phyloP scores from a whole-genome alignment of 2,113 vertebrate genomes.

The Lipophrys pholis region DNA sequence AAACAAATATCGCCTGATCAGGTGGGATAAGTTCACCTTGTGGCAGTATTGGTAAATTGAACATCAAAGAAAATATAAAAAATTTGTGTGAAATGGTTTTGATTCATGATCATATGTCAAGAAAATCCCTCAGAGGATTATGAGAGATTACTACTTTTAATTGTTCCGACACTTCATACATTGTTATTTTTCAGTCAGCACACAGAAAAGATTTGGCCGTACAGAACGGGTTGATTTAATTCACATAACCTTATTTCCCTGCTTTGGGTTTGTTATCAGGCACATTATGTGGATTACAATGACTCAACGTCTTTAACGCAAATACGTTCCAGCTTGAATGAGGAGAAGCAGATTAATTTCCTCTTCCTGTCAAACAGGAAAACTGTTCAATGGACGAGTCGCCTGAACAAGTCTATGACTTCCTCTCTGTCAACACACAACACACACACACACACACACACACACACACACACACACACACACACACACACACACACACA shows the following conservation, averaged over 20 bases:
- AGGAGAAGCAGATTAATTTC: conserved; percentile 68
- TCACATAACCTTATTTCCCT: conserved; percentile 1
- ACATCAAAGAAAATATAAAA: not conserved
- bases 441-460: conserved; percentile 39
- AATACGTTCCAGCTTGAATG: conserved; percentile 32
- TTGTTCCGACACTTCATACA: not conserved
- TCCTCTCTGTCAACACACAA: conserved; percentile 64
- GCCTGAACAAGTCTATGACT: conserved; percentile 67
- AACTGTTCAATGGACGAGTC: conserved; percentile 61
- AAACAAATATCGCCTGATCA: not conserved
- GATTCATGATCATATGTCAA: not conserved
- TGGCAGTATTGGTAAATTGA: not conserved
- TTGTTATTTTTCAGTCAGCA: not conserved
- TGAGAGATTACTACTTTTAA: not conserved
- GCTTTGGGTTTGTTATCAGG: conserved; percentile 38
- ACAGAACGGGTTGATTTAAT: conserved; percentile 15
- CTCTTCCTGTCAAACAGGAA: conserved; percentile 72
- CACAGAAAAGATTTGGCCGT: conserved; percentile 15
- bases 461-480: conserved; percentile 33
- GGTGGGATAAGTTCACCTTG: not conserved
- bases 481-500: conserved; percentile 33
- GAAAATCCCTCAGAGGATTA: not conserved
- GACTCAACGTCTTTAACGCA: conserved; percentile 24
- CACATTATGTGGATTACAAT: conserved; percentile 30
- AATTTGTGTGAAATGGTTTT: not conserved